Evolutionary conservation across 2,797 vertebrate species (phyloP).

Genomic region (Sebastes aleutianus): DNA sequence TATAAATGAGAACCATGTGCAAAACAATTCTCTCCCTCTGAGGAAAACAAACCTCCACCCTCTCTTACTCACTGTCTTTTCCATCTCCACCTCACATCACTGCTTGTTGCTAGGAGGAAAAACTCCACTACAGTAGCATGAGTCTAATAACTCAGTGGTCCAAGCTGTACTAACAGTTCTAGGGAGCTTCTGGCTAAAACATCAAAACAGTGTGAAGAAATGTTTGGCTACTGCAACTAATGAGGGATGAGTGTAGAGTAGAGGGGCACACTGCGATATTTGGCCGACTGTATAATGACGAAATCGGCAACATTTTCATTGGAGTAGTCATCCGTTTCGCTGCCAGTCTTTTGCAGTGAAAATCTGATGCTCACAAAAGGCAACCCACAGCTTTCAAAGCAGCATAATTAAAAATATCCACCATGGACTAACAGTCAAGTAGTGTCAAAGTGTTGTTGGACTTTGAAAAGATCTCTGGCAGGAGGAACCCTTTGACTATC

Average conservation of each 20-base stretch:
- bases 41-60: background rate
- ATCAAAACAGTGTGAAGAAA: constrained; percentile 3
- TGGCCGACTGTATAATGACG: background rate
- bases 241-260: background rate
- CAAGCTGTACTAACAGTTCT: constrained; percentile 4
- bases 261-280: background rate
- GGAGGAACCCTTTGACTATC: background rate
- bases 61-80: constrained; percentile 2
- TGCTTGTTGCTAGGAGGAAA: constrained; percentile 28
- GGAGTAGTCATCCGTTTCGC: background rate
- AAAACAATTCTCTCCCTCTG: background rate
- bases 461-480: background rate
- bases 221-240: background rate
- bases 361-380: background rate
- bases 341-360: background rate
- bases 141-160: constrained; percentile 8
- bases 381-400: background rate
- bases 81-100: background rate
- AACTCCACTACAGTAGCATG: constrained; percentile 2
- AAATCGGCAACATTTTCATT: background rate
- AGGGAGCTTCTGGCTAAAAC: constrained; percentile 1
- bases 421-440: background rate
- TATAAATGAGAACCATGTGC: background rate
- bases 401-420: background rate
- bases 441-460: background rate